phyloP scores from a whole-genome alignment of 2,888 invertebrate genomes.

The Polymixis flavicincta region DNA sequence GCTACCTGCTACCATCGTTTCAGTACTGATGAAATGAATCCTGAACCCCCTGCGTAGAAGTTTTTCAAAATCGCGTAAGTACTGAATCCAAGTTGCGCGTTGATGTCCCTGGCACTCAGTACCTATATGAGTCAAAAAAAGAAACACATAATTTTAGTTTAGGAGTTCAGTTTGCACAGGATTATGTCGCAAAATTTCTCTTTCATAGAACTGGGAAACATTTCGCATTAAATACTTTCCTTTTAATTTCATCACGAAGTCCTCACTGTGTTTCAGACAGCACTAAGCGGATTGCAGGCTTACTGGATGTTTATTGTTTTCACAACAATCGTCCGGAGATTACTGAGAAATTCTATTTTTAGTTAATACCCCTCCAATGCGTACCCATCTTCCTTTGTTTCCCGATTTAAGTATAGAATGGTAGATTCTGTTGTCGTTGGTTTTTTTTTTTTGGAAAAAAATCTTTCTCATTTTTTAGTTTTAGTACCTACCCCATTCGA shows the following conservation, averaged over 20 bases:
- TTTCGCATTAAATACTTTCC: conserved; percentile 1
- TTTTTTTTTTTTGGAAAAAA: too few species aligned
- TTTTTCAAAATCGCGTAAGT: too few species aligned
- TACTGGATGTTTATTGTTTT: conserved; percentile 73
- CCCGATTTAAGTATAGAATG: conserved; percentile 15
- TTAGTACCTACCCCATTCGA: too few species aligned
- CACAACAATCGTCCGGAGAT: conserved; percentile 71
- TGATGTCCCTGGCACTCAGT: too few species aligned
- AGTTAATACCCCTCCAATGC: conserved; percentile 57
- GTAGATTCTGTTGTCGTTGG: conserved; percentile 13
- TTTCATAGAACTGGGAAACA: not conserved
- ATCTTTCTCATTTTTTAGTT: too few species aligned
- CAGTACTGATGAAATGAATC: too few species aligned
- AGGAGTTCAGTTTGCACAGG: not conserved
- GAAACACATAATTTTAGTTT: not conserved
- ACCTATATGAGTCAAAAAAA: not conserved
- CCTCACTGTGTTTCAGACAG: conserved; percentile 54
- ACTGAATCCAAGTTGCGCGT: too few species aligned
- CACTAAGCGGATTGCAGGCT: conserved; percentile 72
- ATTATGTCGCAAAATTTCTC: not conserved
- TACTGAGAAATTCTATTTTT: conserved; percentile 68
- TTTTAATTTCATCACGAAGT: not conserved
- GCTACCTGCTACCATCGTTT: too few species aligned
- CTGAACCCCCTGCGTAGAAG: too few species aligned
- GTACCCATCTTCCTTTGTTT: conserved; percentile 33